Evolutionary conservation across 53 echinoderm and acorn worm genomes (phyloP).

Genomic region (Temnopleurus reevesii): DNA sequence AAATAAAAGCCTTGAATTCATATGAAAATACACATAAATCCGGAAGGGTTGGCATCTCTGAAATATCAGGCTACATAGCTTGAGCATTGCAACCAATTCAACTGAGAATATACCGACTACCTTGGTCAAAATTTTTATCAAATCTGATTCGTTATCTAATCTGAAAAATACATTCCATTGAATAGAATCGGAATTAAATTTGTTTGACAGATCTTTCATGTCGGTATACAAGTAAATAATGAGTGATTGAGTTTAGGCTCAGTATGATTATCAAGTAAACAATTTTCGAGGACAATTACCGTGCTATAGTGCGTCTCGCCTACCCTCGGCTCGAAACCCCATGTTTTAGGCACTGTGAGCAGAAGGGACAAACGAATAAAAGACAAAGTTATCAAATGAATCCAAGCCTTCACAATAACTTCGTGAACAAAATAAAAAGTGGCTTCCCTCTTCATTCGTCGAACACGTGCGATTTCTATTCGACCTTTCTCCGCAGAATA

Average conservation of each 20-base stretch:
- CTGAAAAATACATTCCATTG: background rate
- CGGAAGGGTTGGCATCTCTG: no score
- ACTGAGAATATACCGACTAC: background rate
- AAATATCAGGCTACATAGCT: no score
- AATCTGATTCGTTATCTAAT: background rate
- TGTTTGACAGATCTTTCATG: background rate
- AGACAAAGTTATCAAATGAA: no score
- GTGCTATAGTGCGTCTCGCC: background rate
- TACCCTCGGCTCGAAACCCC: background rate
- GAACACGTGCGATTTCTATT: no score
- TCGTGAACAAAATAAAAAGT: no score
- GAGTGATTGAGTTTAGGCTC: background rate
- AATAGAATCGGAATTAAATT: background rate
- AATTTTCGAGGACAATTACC: slow-evolving; percentile 1
- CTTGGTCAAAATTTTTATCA: background rate
- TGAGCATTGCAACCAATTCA: no score
- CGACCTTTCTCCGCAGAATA: no score
- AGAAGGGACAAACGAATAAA: background rate
- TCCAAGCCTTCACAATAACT: no score
- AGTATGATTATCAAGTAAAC: slow-evolving; percentile 16
- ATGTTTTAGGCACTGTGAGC: background rate
- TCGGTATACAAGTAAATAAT: background rate
- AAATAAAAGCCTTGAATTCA: no score
- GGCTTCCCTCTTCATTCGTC: no score
- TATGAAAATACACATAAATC: no score